Percentiles rank a stretch among this genome's conserved stretches.
Conservation (phyloP, 2,888 invertebrate genomes). For the Tricholauxania praeusta region DNA sequence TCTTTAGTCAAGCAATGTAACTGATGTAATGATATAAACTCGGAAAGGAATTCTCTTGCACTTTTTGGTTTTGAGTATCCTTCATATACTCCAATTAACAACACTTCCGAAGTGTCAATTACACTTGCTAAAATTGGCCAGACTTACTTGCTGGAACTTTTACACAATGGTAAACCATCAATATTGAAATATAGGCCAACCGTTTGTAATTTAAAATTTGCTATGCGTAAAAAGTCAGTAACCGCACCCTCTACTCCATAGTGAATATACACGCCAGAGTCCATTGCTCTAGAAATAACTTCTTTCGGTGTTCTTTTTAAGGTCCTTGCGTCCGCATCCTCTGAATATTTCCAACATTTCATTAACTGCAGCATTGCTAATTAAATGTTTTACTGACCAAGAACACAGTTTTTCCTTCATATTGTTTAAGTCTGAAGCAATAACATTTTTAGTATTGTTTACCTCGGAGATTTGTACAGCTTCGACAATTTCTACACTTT, state of each 20-base stretch:
- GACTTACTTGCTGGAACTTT: slow-evolving; percentile 35
- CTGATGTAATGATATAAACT: background rate
- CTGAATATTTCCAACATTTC: slow-evolving; percentile 34
- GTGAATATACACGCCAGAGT: slow-evolving; percentile 20
- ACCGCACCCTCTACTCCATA: slow-evolving; percentile 35
- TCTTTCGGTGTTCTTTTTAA: slow-evolving; percentile 39
- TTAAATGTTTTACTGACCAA: slow-evolving; percentile 37
- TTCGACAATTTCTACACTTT: too few relatives aligned
- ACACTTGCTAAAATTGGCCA: slow-evolving; percentile 37
- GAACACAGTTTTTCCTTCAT: too few relatives aligned
- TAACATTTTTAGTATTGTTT: too few relatives aligned
- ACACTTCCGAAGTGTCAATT: background rate
- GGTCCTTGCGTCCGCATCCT: slow-evolving; percentile 35
- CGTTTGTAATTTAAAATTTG: slow-evolving; percentile 2
- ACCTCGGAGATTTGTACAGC: too few relatives aligned
- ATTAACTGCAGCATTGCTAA: slow-evolving; percentile 36
- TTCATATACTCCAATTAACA: slow-evolving; percentile 8
- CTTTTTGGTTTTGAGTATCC: slow-evolving; percentile 1
- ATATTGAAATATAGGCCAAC: slow-evolving; percentile 36
- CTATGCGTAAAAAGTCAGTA: slow-evolving; percentile 36
- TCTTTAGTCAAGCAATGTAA: background rate
- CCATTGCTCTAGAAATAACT: slow-evolving; percentile 14
- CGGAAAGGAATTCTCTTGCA: slow-evolving; percentile 2
- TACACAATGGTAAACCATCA: slow-evolving; percentile 38
- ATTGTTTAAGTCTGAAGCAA: too few relatives aligned